phyloP scores from a whole-genome alignment of 2,797 vertebrate genomes.

The Labeo calbasu region DNA sequence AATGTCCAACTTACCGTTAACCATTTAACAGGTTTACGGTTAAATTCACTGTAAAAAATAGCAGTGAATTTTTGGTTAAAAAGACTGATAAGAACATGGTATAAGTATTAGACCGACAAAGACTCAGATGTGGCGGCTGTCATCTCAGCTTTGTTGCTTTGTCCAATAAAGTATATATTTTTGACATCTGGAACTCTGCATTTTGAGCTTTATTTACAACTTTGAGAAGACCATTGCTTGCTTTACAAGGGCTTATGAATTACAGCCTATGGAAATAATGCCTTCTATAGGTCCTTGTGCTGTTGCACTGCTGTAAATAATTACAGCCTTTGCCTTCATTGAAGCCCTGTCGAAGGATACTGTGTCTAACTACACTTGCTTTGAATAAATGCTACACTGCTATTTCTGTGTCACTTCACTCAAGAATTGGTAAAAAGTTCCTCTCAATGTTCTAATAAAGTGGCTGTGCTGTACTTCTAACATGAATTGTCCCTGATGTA shows the following conservation, averaged over 20 bases:
- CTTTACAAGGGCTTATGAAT: neutral
- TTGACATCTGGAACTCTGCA: too few relatives aligned
- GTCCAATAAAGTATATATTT: too few relatives aligned
- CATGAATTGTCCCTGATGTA: neutral
- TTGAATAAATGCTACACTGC: constrained; percentile 9
- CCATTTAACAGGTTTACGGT: too few relatives aligned
- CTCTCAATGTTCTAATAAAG: neutral
- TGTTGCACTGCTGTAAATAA: constrained; percentile 11
- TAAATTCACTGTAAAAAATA: too few relatives aligned
- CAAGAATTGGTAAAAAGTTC: neutral
- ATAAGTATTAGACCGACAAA: too few relatives aligned
- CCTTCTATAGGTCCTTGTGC: neutral
- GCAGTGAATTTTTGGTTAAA: too few relatives aligned
- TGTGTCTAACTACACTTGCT: constrained; percentile 1
- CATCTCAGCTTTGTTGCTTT: too few relatives aligned
- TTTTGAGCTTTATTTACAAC: too few relatives aligned
- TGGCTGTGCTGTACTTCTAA: neutral
- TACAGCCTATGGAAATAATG: neutral
- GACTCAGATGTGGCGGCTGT: too few relatives aligned
- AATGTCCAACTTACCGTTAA: too few relatives aligned
- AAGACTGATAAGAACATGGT: too few relatives aligned
- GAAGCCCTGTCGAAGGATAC: neutral
- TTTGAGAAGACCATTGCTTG: too few relatives aligned
- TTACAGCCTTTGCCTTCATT: constrained; percentile 13
- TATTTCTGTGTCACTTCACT: constrained; percentile 2